Base-by-base conservation (phyloP, 1,140 invertebrate genomes). In the Drosophila yakuba region DNA sequence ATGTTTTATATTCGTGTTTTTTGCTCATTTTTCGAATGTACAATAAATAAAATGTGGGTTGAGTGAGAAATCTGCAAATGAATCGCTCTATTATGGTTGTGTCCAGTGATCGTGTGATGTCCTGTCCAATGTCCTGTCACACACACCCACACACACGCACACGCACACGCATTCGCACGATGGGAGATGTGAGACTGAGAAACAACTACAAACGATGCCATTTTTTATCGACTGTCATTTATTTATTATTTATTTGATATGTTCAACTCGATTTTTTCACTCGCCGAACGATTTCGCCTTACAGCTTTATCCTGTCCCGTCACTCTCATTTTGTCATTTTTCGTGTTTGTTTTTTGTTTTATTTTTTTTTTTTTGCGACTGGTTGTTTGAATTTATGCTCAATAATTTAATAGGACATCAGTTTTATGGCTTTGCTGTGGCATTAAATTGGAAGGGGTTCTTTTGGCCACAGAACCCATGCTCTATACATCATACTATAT, bases 181-280 rank as follows among this genome's bases (percentile, higher is more conserved):
- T 32, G 28, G 28, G 28, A 32, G 7, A 8, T 32, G 32, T 3
- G 32, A 12, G 45, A 47, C 23, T 14, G 38, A 20, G 14, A 36
- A 41, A 43, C 68, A 73, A 61, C 68, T 79, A 79, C 69, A 78
- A 69, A 47, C 57, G 54, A 74, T 56, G 57, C 52, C 47, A 80
- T 79, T 80, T 79, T 80, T 75, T 80, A 80, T 80, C 59, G 78
- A 71, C 72, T 80, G 59, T 61, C 71, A 72, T 80, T 80, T 80
- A 80, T 80, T 80, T 80, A 80, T 80, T 80, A 80, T 80, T 80
- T 80, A 80, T 80, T 80, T 80, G 78, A 80, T 80, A 76, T 80
- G 72, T 56, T 71, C 59, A 73, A 74, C 55, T 75, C 55, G 38
- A 38, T 76, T 64, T 78, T 78, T 78, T 50, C 23, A 51, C n/a